Evolutionary conservation across 2,113 vertebrate genomes (phyloP).

Genomic region (Hepsetus odoe): DNA sequence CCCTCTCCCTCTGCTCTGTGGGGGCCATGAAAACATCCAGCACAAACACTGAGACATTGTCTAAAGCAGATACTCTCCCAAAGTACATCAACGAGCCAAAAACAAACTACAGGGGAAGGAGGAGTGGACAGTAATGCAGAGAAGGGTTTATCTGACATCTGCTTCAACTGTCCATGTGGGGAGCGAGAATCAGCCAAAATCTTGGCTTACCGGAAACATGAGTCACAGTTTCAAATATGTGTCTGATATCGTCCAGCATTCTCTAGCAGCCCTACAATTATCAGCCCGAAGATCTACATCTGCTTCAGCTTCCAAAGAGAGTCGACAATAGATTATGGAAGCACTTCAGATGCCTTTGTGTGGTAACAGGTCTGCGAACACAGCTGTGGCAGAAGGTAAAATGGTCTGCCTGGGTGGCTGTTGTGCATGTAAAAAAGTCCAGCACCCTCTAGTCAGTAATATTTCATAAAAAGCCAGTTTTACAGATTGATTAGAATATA

Average conservation of each 20-base stretch:
- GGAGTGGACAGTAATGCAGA: background rate
- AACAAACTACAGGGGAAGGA: background rate
- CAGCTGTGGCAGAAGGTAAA: background rate
- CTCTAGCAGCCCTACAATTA: background rate
- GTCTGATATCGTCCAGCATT: background rate
- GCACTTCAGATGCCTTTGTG: background rate
- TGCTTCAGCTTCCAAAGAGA: background rate
- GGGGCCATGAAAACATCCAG: background rate
- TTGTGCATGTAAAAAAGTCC: background rate
- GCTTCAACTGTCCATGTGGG: background rate
- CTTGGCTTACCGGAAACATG: conserved; percentile 19
- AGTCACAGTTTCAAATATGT: conserved; percentile 15
- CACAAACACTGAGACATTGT: conserved; percentile 13
- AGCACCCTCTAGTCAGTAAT: background rate
- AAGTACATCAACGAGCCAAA: background rate
- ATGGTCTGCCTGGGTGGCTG: background rate
- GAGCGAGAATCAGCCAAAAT: background rate
- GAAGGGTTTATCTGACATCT: background rate
- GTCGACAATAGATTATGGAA: background rate
- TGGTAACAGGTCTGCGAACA: background rate
- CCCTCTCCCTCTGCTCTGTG: background rate
- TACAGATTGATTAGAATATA: too few relatives aligned
- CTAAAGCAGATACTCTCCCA: background rate
- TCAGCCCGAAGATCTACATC: background rate
- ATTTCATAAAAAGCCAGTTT: too few relatives aligned